Evolutionary conservation across 2,888 invertebrate species (phyloP).

Genomic region (Incurvaria masculella): DNA sequence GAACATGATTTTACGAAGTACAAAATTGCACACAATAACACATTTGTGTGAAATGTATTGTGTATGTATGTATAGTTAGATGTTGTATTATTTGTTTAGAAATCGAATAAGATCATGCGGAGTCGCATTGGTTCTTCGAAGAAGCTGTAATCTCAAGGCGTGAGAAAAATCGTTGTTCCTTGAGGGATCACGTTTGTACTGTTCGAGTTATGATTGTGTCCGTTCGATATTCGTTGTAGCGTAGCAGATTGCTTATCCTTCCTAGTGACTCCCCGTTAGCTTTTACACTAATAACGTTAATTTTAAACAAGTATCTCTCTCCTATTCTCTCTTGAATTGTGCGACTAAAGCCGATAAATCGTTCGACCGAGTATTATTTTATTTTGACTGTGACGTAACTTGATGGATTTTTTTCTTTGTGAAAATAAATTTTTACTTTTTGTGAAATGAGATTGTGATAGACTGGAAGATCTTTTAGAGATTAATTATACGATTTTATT

Average conservation of each 20-base stretch:
- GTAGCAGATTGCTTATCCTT: slow-evolving; percentile 42
- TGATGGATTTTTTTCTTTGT: too few species aligned
- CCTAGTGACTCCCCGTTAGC: slow-evolving; percentile 12
- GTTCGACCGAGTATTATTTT: background rate
- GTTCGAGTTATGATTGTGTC: slow-evolving; percentile 22
- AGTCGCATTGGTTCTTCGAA: slow-evolving; percentile 1
- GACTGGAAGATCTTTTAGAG: slow-evolving; percentile 5
- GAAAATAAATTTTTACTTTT: background rate
- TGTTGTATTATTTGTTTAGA: slow-evolving; percentile 11
- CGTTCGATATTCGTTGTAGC: slow-evolving; percentile 48
- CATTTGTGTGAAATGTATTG: slow-evolving; percentile 34
- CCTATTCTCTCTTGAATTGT: slow-evolving; percentile 37
- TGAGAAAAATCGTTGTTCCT: slow-evolving; percentile 25
- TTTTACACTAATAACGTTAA: slow-evolving; percentile 23
- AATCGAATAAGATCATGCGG: slow-evolving; percentile 4
- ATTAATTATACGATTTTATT: slow-evolving; percentile 11
- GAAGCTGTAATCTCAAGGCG: slow-evolving; percentile 48
- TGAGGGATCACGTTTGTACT: slow-evolving; percentile 31
- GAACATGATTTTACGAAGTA: slow-evolving; percentile 46
- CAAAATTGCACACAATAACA: slow-evolving; percentile 49
- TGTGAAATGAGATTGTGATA: background rate
- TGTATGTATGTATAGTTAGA: slow-evolving; percentile 25
- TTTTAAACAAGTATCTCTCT: slow-evolving; percentile 28
- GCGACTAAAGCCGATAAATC: background rate
- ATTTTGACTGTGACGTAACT: background rate